Evolutionary conservation across 2,113 vertebrate species (phyloP), one percentile per base, ranked within the genome.

Genomic region (Apodemus speciosus): DNA sequence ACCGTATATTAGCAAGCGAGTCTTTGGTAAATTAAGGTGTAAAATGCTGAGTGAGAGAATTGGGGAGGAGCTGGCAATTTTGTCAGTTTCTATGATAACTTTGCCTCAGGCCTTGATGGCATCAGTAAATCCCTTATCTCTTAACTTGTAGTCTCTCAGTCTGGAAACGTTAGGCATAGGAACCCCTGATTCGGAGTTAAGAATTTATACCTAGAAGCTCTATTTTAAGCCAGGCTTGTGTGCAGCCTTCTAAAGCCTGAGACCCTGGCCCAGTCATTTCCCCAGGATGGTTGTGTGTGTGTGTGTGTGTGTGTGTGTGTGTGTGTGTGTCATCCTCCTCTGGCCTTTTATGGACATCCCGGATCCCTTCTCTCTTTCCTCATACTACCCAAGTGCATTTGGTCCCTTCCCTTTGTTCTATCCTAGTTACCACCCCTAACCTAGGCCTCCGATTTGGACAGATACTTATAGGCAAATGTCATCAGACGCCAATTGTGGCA

Each of bases 131-230:
- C 56, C 46, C 6, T 38, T 14, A 9, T n/a, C 23, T 86, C 49
- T 27, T 51, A 71, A 27, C 66, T 53, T 71, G 27, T 53, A 18
- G 7, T 72, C 13, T 51, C 62, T 90, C 58, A 51, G 0, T 49
- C 30, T 43, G 13, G 68, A 25, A 32, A 81, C n/a, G 66, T 23
- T 3, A 77, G 32, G 43, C 4, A 66, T 40, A 62, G 35, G 51
- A 56, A 0, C 6, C 9, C 71, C 4, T 25, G 2, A 14, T 21
- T 27, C 21, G 3, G 3, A 1, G n/a, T 18, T 58, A 30, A n/a
- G 88, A 62, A 46, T 53, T 5, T n/a, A 30, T 2, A 11, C 27
- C 56, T 83, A 58, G 32, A 2, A 25, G 7, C 0, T 21, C 60
- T 51, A 40, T 20, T 6, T 13, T 64, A 73, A 56, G 23, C 20